phyloP scores from a whole-genome alignment of 2,888 invertebrate genomes.

The Bimastos eiseni region DNA sequence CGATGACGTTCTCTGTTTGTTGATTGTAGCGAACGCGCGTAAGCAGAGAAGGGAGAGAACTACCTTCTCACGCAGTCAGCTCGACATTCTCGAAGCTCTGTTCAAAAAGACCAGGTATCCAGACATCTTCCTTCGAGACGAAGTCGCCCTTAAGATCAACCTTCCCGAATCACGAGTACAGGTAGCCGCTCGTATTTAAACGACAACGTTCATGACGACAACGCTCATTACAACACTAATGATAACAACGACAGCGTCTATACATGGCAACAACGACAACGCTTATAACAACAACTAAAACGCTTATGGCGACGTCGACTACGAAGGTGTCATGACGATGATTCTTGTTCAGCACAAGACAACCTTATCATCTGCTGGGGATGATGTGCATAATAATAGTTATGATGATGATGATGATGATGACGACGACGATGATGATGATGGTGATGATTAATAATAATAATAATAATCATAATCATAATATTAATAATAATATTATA shows the following conservation, averaged over 20 bases:
- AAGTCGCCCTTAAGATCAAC: conserved; percentile 95
- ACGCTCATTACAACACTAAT: background rate
- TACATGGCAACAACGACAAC: too few species aligned
- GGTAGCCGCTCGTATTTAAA: conserved; percentile 70
- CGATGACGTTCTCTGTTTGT: background rate
- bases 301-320: too few species aligned
- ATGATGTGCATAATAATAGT: background rate
- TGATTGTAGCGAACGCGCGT: conserved; percentile 62
- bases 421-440: background rate
- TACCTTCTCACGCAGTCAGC: conserved; percentile 92
- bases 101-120: conserved; percentile 94
- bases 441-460: background rate
- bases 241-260: too few species aligned
- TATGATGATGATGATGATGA: background rate
- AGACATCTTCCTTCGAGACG: conserved; percentile 98
- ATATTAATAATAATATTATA: background rate
- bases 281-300: too few species aligned
- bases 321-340: too few species aligned
- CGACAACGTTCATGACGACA: background rate
- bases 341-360: too few species aligned
- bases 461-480: background rate
- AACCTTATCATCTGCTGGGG: background rate
- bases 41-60: conserved; percentile 96
- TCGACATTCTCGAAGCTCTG: conserved; percentile 89
- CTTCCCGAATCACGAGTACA: conserved; percentile 96